Base-by-base conservation (phyloP, 1,140 invertebrate species). In the Planococcus citri region DNA sequence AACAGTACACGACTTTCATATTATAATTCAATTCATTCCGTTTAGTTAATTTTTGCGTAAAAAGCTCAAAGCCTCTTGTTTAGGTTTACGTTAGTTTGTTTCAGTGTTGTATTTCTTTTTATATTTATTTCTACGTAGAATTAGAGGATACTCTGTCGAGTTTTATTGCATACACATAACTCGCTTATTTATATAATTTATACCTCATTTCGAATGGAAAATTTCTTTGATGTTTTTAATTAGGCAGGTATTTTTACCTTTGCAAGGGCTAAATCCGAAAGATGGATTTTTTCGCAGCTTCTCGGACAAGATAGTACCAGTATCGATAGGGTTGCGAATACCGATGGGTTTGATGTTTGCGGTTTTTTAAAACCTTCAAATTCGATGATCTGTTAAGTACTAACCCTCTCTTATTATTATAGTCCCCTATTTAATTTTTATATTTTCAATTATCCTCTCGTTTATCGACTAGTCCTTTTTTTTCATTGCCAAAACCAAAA, bases 1-100 rank as follows among this genome's bases (percentile, higher is more conserved):
- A 51, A 51, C 29, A 33, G 29, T 51, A 51, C 41, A 33, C 41
- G 17, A 51, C 12, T 51, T 33, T 51, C 41, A 20, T 51, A 20
- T 51, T 51, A 51, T 51, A 51, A 51, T 51, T 51, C 41, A 51
- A 51, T 51, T 51, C 41, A 51, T 51, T 51, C 41, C 41, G 41
- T 51, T 51, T 51, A 51, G 10, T 51, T 51, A 51, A 51, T 51
- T 51, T 51, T 51, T 20, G 41, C 41, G 10, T 51, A 20, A 17
- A 51, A 51, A 51, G 41, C 41, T 51, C 41, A 51, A 51, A 51
- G 41, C 41, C n/a, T 51, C n/a, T 51, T 51, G 41, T 51, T 51
- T 20, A n/a, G 41, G 41, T 51, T 51, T 9, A 51, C 6, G 6
- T 17, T 2, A 20, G 41, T 51, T 51, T 51, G 41, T 17, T 20